Percentiles rank a stretch among this genome's conserved stretches.
These are phyloP conservation scores for Cerastoderma edule DNA, from an alignment of 2,888 invertebrate species.

Conservation along the genomic window DNA sequence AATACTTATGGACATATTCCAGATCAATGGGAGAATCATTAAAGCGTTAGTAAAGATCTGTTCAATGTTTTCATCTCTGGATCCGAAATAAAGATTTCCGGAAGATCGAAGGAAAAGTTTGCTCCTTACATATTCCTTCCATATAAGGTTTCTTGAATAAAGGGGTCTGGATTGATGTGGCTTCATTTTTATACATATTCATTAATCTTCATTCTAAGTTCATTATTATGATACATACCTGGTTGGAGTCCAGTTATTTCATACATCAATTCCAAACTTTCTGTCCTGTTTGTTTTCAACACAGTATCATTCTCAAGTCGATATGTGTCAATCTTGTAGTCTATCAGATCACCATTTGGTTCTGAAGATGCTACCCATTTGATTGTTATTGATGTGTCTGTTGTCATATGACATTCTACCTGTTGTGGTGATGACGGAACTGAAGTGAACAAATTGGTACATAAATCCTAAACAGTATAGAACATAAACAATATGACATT, in stretches of 20 bases:
- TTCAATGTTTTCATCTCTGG: not conserved
- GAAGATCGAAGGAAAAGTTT: too few relatives aligned
- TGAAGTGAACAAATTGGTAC: slow-evolving; percentile 26
- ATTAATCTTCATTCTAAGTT: too few relatives aligned
- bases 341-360: slow-evolving; percentile 43
- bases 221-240: too few relatives aligned
- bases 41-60: not conserved
- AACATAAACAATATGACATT: too few relatives aligned
- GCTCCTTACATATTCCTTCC: too few relatives aligned
- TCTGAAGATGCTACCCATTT: slow-evolving; percentile 23
- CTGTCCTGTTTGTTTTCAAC: slow-evolving; percentile 11
- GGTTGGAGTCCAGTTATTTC: slow-evolving; percentile 17
- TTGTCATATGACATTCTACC: slow-evolving; percentile 15
- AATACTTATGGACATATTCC: too few relatives aligned
- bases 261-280: not conserved
- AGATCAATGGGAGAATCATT: too few relatives aligned
- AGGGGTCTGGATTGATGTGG: not conserved
- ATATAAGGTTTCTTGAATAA: not conserved
- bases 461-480: too few relatives aligned
- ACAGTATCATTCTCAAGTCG: not conserved
- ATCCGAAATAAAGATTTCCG: not conserved
- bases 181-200: not conserved
- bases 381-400: slow-evolving; percentile 28
- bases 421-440: slow-evolving; percentile 18
- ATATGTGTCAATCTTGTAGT: slow-evolving; percentile 32